phyloP scores from a whole-genome alignment of 2,113 vertebrate species.

The Hippocampus abdominalis region DNA sequence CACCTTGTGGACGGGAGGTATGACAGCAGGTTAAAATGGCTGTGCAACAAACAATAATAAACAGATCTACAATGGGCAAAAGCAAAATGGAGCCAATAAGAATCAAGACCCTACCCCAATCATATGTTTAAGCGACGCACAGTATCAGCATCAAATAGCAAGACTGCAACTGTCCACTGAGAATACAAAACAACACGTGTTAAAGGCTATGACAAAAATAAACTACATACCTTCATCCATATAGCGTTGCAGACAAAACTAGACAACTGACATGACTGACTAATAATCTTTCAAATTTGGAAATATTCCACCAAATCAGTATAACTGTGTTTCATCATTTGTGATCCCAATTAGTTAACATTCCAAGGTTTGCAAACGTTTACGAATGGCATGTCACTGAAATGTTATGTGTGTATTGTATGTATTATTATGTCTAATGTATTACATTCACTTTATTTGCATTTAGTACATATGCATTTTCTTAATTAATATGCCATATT shows the following conservation, averaged over 20 bases:
- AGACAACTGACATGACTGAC: not conserved
- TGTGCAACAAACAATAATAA: too few relatives aligned
- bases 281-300: not conserved
- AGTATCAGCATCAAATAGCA: not conserved
- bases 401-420: not conserved
- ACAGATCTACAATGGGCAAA: too few relatives aligned
- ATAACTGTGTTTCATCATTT: not conserved
- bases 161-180: not conserved
- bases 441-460: too few relatives aligned
- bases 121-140: not conserved
- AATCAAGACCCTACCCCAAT: not conserved
- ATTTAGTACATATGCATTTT: too few relatives aligned
- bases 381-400: not conserved
- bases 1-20: too few relatives aligned
- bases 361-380: not conserved
- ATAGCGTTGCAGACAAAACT: not conserved
- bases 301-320: not conserved
- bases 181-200: not conserved
- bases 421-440: too few relatives aligned
- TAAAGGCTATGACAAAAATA: not conserved
- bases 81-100: not conserved
- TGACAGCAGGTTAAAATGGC: too few relatives aligned
- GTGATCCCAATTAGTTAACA: not conserved
- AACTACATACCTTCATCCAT: not conserved
- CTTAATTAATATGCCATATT: too few relatives aligned